Conservation (phyloP, 2,797 vertebrate genomes). For the Dallia pectoralis region DNA sequence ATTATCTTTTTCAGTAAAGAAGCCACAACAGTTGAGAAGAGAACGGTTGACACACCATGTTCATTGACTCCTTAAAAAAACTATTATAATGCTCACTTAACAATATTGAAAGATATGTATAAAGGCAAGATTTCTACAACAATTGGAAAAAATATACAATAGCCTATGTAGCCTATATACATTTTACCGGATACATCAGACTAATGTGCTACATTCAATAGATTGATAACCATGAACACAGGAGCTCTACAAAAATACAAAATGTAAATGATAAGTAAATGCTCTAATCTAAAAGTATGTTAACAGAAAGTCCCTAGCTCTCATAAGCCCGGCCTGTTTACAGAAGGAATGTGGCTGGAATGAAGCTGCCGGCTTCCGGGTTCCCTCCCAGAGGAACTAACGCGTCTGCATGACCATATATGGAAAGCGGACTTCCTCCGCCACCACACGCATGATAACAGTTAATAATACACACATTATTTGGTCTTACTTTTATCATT, state of each 20-base stretch:
- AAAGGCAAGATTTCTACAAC: not conserved
- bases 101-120: not conserved
- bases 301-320: constrained; percentile 52
- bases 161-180: too few relatives aligned
- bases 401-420: constrained; percentile 71
- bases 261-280: not conserved
- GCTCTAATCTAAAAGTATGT: constrained; percentile 1
- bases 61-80: not conserved
- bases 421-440: constrained; percentile 65
- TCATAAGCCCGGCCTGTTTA: constrained; percentile 46
- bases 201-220: not conserved
- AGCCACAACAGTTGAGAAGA: not conserved
- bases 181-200: not conserved
- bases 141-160: not conserved
- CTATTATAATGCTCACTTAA: not conserved
- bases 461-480: not conserved
- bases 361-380: constrained; percentile 61
- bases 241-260: not conserved
- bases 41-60: not conserved
- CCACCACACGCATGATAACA: constrained; percentile 1
- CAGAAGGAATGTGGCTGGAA: constrained; percentile 58
- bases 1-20: not conserved
- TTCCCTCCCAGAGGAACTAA: constrained; percentile 65
- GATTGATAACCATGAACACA: not conserved
- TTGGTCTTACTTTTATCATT: not conserved